Evolutionary conservation across 2,113 vertebrate species (phyloP).

Genomic region (Nycticebus coucang): DNA sequence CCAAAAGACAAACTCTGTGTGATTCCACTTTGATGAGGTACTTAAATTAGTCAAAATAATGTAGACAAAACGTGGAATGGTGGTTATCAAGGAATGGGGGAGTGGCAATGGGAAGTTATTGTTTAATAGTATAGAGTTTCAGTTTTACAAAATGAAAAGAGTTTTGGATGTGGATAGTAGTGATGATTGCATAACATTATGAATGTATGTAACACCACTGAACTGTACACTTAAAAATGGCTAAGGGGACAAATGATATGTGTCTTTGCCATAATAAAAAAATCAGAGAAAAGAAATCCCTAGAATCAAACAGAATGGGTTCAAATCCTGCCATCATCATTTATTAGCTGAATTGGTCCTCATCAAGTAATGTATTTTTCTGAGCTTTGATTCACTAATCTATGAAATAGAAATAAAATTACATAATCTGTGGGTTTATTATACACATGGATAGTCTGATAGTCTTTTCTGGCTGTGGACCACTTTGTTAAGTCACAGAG

Average conservation of each 20-base stretch:
- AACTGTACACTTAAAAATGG: neutral
- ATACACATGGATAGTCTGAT: neutral
- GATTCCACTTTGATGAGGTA: neutral
- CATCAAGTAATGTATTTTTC: neutral
- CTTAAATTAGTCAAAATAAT: neutral
- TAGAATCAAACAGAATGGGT: neutral
- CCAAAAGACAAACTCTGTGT: neutral
- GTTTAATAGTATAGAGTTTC: neutral
- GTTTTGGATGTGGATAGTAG: neutral
- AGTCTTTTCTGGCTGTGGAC: neutral
- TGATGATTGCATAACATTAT: neutral
- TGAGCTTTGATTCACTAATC: neutral
- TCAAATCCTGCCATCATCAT: neutral
- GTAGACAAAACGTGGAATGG: neutral
- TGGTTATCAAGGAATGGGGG: too few species aligned
- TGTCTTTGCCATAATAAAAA: neutral
- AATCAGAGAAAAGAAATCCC: neutral
- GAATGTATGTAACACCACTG: neutral
- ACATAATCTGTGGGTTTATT: neutral
- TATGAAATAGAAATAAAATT: neutral
- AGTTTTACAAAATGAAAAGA: neutral
- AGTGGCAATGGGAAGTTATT: too few species aligned
- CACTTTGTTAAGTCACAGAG: neutral
- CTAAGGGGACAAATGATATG: neutral
- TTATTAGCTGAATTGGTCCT: neutral